Base-by-base conservation (phyloP, 2,113 vertebrate species). In the Choloepus hoffmanni region DNA sequence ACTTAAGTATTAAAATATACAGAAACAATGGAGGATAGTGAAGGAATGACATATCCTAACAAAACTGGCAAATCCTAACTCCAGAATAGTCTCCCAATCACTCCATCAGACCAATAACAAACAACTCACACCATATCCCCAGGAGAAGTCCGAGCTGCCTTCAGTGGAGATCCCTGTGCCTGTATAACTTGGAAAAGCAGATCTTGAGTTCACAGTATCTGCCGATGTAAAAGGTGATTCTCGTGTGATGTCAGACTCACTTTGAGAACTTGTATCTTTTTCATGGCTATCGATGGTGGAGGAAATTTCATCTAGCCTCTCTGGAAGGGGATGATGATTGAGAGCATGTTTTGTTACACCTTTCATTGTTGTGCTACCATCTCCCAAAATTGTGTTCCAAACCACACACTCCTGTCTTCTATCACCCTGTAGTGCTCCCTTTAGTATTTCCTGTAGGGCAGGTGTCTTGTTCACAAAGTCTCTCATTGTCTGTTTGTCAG, bases 61-160 rank as follows among this genome's bases (percentile, higher is more conserved):
- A 53, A 79, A 60, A 78, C 12, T 28, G 43, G 74, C 50, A 94
- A 84, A 89, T 86, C 48, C 60, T 83, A 94, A 92, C 24, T 28
- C n/a, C 30, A 92, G n/a, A 58, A 68, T 45, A 79, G 36, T 83
- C 28, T 93, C 12, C 62, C 60, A 86, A 84, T 50, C 36, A 81
- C 33, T 77, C 60, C 55, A 73, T 65, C 50, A 87, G 19, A 83
- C 33, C 33, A 23, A 65, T 81, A 70, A 65, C 1, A 48, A 81
- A 94, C 65, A 97, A 98, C 98, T 99, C 98, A 99, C 99, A 98
- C 99, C 99, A 50, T 99, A 99, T 97, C 99, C 99, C 99, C 99
- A 99, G 45, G 99, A 99, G 97, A 99, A 99, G 96, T 99, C 99
- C 0, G 99, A 99, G 98, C 99, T 99, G 97, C 99, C 99, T 98